Evolutionary conservation across 2,797 vertebrate genomes (phyloP).

Genomic region (Myotis vivesi): DNA sequence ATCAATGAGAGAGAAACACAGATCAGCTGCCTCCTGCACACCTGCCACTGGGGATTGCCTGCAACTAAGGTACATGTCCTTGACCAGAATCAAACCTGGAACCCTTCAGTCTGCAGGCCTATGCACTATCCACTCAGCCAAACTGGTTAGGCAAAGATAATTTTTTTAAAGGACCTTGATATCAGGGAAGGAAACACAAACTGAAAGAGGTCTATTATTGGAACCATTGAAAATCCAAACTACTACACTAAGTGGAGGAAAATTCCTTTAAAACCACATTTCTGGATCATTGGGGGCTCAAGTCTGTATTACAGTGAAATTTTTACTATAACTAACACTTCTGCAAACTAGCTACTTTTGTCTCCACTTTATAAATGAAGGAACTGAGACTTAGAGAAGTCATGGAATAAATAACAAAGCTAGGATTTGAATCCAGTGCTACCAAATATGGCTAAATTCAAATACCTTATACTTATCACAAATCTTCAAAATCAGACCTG

Average conservation of each 20-base stretch:
- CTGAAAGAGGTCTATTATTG: neutral
- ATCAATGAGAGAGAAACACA: too few species aligned
- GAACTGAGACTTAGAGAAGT: neutral
- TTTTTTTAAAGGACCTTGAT: neutral
- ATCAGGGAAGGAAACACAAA: neutral
- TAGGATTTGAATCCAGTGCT: neutral
- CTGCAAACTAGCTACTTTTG: neutral
- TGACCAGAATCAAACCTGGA: too few species aligned
- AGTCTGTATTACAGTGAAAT: neutral
- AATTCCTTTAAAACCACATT: neutral
- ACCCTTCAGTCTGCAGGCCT: too few species aligned
- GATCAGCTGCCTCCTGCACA: too few species aligned
- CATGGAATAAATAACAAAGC: neutral
- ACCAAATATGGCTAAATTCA: neutral
- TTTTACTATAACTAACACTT: conserved; percentile 8
- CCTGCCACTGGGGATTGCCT: too few species aligned
- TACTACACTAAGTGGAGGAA: neutral
- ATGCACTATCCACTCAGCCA: too few species aligned
- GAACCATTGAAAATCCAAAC: neutral
- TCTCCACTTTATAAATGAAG: neutral
- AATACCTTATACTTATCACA: neutral
- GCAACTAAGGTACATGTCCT: too few species aligned
- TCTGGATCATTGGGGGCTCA: neutral
- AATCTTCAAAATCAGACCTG: neutral
- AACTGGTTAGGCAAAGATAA: too few species aligned